A percentile compares a stretch with the other conserved stretches of the same genome.
Evolutionary conservation across 2,797 vertebrate species (phyloP).

Genomic region (Momotus momota): DNA sequence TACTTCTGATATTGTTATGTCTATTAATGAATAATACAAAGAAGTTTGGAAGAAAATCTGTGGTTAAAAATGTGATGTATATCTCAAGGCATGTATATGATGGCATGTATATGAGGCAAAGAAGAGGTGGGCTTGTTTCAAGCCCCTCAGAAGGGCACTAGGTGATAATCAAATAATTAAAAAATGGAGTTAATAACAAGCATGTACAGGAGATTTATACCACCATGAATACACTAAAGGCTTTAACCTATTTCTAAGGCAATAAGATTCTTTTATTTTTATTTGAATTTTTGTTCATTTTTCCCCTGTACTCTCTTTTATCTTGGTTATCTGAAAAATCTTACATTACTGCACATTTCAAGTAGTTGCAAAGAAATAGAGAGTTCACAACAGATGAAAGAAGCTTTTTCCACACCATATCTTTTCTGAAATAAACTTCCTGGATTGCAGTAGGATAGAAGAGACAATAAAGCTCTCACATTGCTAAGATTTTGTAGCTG

Average conservation of each 20-base stretch:
- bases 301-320: background rate
- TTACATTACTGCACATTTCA: background rate
- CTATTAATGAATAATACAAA: background rate
- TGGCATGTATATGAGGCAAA: background rate
- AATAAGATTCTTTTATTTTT: background rate
- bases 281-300: background rate
- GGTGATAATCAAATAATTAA: background rate
- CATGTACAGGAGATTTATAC: background rate
- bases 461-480: background rate
- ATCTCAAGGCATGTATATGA: background rate
- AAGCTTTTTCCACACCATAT: background rate
- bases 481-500: background rate
- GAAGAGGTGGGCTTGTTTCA: background rate
- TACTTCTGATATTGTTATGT: background rate
- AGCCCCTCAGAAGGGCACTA: background rate
- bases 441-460: background rate
- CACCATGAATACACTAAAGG: background rate
- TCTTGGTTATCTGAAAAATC: background rate
- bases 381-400: background rate
- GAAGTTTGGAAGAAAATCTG: background rate
- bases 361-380: background rate
- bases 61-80: background rate
- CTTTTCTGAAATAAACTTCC: background rate
- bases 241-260: background rate
- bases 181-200: background rate